phyloP scores from a whole-genome alignment of 1,140 invertebrate genomes.

The Aleiodes sp. region DNA sequence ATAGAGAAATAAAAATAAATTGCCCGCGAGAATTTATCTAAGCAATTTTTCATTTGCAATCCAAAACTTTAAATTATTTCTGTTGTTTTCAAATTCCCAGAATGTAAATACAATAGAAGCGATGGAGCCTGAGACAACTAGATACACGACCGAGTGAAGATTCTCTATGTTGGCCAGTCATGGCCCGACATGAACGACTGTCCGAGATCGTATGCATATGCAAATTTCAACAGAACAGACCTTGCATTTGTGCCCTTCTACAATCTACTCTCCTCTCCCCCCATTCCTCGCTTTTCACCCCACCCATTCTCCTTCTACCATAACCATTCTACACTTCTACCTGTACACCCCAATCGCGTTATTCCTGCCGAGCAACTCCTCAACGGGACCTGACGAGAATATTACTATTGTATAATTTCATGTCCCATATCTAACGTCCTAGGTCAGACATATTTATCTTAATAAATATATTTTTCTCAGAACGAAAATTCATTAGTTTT shows the following conservation, averaged over 20 bases:
- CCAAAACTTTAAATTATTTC: too few species aligned
- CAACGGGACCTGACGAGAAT: not conserved
- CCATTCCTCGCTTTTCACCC: not conserved
- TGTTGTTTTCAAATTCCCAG: too few species aligned
- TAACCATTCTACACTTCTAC: constrained; percentile 36
- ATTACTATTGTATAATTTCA: not conserved
- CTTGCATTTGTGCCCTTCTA: not conserved
- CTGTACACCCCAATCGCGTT: constrained; percentile 25
- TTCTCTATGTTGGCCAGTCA: constrained; percentile 13
- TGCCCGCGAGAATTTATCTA: too few species aligned
- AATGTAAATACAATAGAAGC: constrained; percentile 18
- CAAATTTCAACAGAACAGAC: constrained; percentile 12
- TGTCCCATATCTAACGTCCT: not conserved
- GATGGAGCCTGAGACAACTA: constrained; percentile 7
- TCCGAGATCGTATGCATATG: constrained; percentile 14
- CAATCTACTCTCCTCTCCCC: not conserved
- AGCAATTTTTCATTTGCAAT: too few species aligned
- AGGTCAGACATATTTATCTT: not conserved
- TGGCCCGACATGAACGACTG: not conserved
- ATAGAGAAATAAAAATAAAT: too few species aligned
- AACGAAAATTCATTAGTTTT: too few species aligned
- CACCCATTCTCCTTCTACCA: constrained; percentile 25
- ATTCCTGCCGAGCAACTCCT: not conserved
- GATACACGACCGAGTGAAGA: constrained; percentile 15
- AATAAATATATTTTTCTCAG: too few species aligned